Conservation (phyloP, 2,888 invertebrate genomes). For the Caenorhabditis sulstoni region DNA sequence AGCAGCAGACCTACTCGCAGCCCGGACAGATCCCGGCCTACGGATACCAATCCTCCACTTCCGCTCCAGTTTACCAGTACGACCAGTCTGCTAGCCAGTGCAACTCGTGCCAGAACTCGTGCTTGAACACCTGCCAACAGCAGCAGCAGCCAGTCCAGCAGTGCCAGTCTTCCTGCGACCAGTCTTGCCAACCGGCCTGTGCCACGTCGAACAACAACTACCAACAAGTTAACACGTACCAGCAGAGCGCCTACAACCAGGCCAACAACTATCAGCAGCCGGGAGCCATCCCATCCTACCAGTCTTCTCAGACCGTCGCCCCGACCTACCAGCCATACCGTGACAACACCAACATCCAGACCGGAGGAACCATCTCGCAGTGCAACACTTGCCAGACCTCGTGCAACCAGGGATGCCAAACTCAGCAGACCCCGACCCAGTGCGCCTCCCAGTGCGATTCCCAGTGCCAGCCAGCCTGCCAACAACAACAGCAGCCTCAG, state of each 20-base stretch:
- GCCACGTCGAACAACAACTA: conserved; percentile 33
- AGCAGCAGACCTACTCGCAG: conserved; percentile 67
- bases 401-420: conserved; percentile 52
- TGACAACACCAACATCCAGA: conserved; percentile 30
- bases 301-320: conserved; percentile 29
- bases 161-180: conserved; percentile 55
- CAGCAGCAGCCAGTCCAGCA: conserved; percentile 60
- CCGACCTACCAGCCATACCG: conserved; percentile 58
- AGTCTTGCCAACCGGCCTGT: conserved; percentile 59
- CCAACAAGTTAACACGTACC: conserved; percentile 35
- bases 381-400: conserved; percentile 63
- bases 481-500: conserved; percentile 5
- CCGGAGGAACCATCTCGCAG: conserved; percentile 47
- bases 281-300: conserved; percentile 55
- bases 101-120: conserved; percentile 62
- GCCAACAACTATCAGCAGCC: conserved; percentile 52
- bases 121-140: conserved; percentile 54
- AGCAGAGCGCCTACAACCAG: conserved; percentile 33
- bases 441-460: conserved; percentile 62
- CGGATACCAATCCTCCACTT: conserved; percentile 35
- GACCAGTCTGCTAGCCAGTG: conserved; percentile 53
- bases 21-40: conserved; percentile 65
- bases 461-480: conserved; percentile 53
- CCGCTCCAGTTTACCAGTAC: conserved; percentile 48
- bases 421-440: conserved; percentile 24